A percentile compares a stretch with the other conserved stretches of the same genome.
These are phyloP conservation scores for Coelopa pilipes DNA, from an alignment of 2,888 invertebrate species.

Conservation along the genomic window DNA sequence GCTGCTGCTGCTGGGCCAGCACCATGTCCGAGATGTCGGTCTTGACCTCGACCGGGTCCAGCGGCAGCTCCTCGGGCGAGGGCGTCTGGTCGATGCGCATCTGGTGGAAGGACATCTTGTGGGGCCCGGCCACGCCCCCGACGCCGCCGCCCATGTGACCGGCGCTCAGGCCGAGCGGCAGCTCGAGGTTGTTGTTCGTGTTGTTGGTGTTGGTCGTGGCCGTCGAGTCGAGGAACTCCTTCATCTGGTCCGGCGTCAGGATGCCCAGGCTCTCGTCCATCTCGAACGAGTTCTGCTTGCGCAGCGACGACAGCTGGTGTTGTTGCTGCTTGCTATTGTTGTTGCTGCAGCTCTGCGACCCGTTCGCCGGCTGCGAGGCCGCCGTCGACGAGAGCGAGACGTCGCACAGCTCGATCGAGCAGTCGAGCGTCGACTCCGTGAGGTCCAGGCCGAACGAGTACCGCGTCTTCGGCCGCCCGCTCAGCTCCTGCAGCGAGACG, in stretches of 20 bases:
- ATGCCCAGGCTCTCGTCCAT: slow-evolving; percentile 86
- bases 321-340: slow-evolving; percentile 44
- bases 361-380: slow-evolving; percentile 46
- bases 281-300: slow-evolving; percentile 83
- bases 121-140: slow-evolving; percentile 53
- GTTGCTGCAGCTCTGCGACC: slow-evolving; percentile 33
- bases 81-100: slow-evolving; percentile 81
- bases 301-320: slow-evolving; percentile 52
- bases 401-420: slow-evolving; percentile 66
- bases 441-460: slow-evolving; percentile 66
- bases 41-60: slow-evolving; percentile 78
- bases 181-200: slow-evolving; percentile 69
- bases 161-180: slow-evolving; percentile 65
- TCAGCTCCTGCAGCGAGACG: slow-evolving; percentile 53
- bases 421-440: slow-evolving; percentile 63
- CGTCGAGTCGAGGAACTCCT: slow-evolving; percentile 74
- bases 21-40: slow-evolving; percentile 71
- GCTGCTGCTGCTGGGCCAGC: slow-evolving; percentile 60
- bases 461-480: slow-evolving; percentile 49
- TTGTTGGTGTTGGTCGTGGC: slow-evolving; percentile 69
- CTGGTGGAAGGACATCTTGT: slow-evolving; percentile 59
- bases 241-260: slow-evolving; percentile 90
- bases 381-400: slow-evolving; percentile 61
- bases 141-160: slow-evolving; percentile 68
- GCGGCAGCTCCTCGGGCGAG: slow-evolving; percentile 84